phyloP scores from a whole-genome alignment of 2,797 vertebrate genomes.

The Dallia pectoralis region DNA sequence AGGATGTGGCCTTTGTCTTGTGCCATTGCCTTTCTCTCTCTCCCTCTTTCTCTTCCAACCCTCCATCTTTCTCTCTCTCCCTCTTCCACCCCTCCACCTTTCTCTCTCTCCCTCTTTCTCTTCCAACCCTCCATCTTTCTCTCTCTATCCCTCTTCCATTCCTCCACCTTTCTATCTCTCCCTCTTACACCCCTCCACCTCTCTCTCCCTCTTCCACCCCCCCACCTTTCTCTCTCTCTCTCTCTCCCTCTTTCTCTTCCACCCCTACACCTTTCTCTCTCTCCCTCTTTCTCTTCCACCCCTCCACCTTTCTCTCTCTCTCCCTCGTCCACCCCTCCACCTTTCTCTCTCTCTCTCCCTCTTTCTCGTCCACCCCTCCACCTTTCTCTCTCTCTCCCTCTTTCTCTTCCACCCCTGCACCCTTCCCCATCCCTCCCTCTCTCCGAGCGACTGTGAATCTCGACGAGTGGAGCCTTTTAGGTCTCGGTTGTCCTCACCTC shows the following conservation, averaged over 20 bases:
- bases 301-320: slow-evolving; percentile 28
- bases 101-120: background rate
- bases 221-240: slow-evolving; percentile 12
- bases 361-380: no score
- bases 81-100: no score
- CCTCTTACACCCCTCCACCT: no score
- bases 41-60: no score
- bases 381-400: slow-evolving; percentile 17
- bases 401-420: background rate
- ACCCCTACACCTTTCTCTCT: no score
- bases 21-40: slow-evolving; percentile 40
- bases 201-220: background rate
- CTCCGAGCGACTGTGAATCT: slow-evolving; percentile 43
- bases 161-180: slow-evolving; percentile 25
- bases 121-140: background rate
- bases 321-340: no score
- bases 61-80: no score
- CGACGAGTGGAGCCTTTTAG: slow-evolving; percentile 41
- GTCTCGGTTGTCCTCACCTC: slow-evolving; percentile 55
- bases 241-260: slow-evolving; percentile 52
- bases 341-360: slow-evolving; percentile 27
- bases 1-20: slow-evolving; percentile 40
- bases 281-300: background rate
- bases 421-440: slow-evolving; percentile 34
- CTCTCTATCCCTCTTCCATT: slow-evolving; percentile 38